Evolutionary conservation across 1,140 invertebrate species (phyloP).

Genomic region (Caenorhabditis briggsae): DNA sequence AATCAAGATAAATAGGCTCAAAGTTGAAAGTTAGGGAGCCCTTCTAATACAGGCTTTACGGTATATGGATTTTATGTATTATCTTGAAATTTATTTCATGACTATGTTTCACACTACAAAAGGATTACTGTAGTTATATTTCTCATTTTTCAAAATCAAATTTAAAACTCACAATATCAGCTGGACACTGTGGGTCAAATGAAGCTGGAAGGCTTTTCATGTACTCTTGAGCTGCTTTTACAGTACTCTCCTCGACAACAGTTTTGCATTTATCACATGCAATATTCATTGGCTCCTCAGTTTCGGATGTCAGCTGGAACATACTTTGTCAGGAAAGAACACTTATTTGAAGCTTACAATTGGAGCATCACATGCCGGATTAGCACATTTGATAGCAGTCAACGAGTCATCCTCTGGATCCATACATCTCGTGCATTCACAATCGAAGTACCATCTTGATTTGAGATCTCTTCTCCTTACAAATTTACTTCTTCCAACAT

Average conservation of each 20-base stretch:
- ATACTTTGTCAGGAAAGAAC: neutral
- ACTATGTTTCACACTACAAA: too few relatives aligned
- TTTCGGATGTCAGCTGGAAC: constrained; percentile 59
- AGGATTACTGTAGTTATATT: too few relatives aligned
- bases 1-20: too few relatives aligned
- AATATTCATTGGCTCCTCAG: constrained; percentile 64
- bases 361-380: constrained; percentile 68
- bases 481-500: constrained; percentile 72
- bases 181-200: constrained; percentile 62
- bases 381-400: constrained; percentile 67
- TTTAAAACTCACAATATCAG: constrained; percentile 57
- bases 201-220: constrained; percentile 65
- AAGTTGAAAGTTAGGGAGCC: too few relatives aligned
- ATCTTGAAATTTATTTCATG: too few relatives aligned
- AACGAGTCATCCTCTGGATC: constrained; percentile 70
- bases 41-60: too few relatives aligned
- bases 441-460: constrained; percentile 72
- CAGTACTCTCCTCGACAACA: constrained; percentile 59
- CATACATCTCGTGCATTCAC: constrained; percentile 68
- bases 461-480: constrained; percentile 70
- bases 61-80: too few relatives aligned
- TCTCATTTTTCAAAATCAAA: neutral
- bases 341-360: constrained; percentile 56
- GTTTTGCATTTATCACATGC: constrained; percentile 65
- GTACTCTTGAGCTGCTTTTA: constrained; percentile 64